phyloP scores from a whole-genome alignment of 2,113 vertebrate genomes.

The Astur gentilis region DNA sequence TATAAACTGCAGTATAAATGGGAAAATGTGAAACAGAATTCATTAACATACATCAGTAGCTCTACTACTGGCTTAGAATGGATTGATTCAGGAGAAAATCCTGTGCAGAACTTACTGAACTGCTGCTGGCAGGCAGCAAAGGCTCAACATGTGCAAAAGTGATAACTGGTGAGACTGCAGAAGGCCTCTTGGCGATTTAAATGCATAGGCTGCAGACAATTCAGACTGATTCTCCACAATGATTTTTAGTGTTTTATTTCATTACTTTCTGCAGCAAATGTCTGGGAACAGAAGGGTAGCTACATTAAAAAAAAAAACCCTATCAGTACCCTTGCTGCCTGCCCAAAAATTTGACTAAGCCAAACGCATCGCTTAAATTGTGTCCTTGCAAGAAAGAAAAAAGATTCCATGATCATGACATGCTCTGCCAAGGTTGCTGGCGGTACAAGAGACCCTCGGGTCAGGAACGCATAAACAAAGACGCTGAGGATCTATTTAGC shows the following conservation, averaged over 20 bases:
- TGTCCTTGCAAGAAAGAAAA: not conserved
- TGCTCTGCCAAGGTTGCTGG: not conserved
- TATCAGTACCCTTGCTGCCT: not conserved
- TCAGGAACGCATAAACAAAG: not conserved
- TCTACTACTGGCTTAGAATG: constrained; percentile 19
- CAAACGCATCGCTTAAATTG: not conserved
- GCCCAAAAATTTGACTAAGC: not conserved
- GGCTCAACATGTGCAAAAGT: constrained; percentile 47
- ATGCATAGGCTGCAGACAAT: constrained; percentile 23
- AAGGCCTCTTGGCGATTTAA: constrained; percentile 42
- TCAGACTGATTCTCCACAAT: not conserved
- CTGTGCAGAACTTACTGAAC: constrained; percentile 37
- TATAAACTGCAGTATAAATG: constrained; percentile 55
- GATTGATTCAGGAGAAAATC: constrained; percentile 56
- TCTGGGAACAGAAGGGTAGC: not conserved
- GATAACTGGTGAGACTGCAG: constrained; percentile 51
- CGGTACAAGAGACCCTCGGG: not conserved
- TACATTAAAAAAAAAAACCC: not conserved
- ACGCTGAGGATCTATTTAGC: not conserved
- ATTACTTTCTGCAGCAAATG: not conserved
- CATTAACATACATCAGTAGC: constrained; percentile 46
- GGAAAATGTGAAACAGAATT: constrained; percentile 50
- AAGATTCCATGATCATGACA: fast-evolving
- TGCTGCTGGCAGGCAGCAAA: constrained; percentile 48
- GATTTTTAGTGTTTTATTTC: constrained; percentile 3